phyloP scores from a whole-genome alignment of 2,113 vertebrate genomes.

The Mobula birostris region DNA sequence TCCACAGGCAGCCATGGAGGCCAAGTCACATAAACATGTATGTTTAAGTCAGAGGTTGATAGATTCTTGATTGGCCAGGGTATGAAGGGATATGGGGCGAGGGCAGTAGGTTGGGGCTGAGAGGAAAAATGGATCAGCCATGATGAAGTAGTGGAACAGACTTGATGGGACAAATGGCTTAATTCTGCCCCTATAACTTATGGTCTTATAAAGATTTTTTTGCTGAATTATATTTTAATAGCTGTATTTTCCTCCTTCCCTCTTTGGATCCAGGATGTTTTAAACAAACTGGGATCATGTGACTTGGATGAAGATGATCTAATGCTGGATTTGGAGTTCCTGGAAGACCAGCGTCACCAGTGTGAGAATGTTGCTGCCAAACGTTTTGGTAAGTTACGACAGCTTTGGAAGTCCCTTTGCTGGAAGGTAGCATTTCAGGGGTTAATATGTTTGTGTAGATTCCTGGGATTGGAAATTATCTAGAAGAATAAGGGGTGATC shows the following conservation, averaged over 20 bases:
- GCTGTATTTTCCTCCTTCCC: conserved; percentile 35
- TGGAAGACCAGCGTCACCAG: conserved; percentile 76
- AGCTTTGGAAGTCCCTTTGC: too few species aligned
- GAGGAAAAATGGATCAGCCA: too few species aligned
- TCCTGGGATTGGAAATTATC: neutral
- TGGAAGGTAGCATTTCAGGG: neutral
- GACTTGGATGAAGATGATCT: conserved; percentile 95
- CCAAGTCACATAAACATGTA: too few species aligned
- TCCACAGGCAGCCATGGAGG: too few species aligned
- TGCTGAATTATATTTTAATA: neutral
- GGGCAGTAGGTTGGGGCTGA: too few species aligned
- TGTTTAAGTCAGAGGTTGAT: too few species aligned
- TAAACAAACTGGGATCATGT: conserved; percentile 92
- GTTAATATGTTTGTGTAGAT: neutral
- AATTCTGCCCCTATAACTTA: too few species aligned
- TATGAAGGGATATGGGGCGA: too few species aligned
- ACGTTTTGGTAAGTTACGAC: conserved; percentile 64
- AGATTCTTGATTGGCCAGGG: too few species aligned
- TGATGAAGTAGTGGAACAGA: too few species aligned
- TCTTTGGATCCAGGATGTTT: conserved; percentile 64
- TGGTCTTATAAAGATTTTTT: neutral
- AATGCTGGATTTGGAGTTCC: conserved; percentile 91
- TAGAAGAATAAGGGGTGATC: too few species aligned
- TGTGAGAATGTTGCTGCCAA: neutral
- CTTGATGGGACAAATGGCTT: too few species aligned